phyloP scores from a whole-genome alignment of 2,888 invertebrate species.

The Pandemis heparana region DNA sequence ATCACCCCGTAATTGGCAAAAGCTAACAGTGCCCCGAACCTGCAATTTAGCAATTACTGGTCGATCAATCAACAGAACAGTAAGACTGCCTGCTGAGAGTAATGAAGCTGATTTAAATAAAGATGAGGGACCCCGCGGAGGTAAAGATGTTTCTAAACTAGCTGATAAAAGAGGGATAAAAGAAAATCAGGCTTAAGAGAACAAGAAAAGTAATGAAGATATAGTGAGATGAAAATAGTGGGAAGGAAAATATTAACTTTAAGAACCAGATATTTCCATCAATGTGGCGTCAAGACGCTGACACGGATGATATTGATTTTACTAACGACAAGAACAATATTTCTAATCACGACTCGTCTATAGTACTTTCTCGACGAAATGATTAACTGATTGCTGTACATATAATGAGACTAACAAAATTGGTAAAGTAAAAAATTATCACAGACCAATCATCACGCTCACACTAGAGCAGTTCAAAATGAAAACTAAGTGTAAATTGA shows the following conservation, averaged over 20 bases:
- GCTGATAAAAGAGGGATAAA: slow-evolving; percentile 16
- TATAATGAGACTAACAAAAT: neutral
- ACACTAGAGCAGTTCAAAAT: neutral
- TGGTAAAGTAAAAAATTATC: neutral
- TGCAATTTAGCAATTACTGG: slow-evolving; percentile 40
- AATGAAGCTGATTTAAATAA: slow-evolving; percentile 40
- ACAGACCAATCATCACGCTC: neutral
- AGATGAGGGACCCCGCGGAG: slow-evolving; percentile 28
- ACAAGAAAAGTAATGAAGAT: neutral
- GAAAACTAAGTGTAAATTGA: neutral
- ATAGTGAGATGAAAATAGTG: neutral
- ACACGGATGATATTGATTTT: neutral
- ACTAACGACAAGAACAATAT: neutral
- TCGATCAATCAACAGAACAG: slow-evolving; percentile 26
- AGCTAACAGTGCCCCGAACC: slow-evolving; percentile 28
- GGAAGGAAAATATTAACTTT: neutral
- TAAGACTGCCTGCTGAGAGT: slow-evolving; percentile 18
- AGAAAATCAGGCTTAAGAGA: neutral
- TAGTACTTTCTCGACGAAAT: neutral
- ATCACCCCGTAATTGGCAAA: slow-evolving; percentile 34
- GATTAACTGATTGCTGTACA: neutral
- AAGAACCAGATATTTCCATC: neutral
- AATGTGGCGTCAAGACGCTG: neutral
- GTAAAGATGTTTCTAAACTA: slow-evolving; percentile 12
- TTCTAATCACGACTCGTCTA: neutral